Conservation (phyloP, 2,113 vertebrate genomes). For the Galemys pyrenaicus region DNA sequence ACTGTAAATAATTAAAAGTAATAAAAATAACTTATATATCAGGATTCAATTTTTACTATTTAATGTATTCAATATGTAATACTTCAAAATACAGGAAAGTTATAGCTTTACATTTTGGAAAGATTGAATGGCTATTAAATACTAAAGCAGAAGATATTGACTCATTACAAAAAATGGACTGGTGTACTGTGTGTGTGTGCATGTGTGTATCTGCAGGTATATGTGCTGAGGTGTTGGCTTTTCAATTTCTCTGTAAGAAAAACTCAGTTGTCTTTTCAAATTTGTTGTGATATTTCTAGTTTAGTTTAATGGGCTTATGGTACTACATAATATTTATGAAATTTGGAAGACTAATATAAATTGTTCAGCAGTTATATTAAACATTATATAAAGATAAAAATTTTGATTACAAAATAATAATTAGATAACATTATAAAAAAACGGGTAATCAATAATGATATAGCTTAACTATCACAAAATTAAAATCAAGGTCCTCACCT, state of each 20-base stretch:
- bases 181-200: rapidly evolving
- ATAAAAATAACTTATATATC: not conserved
- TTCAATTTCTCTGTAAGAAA: not conserved
- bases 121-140: not conserved
- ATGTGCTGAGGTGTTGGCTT: not conserved
- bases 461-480: not conserved
- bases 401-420: not conserved
- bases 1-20: not conserved
- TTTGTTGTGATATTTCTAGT: not conserved
- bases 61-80: not conserved
- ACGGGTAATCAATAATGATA: not conserved
- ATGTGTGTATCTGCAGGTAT: not conserved
- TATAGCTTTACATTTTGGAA: not conserved
- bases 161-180: not conserved
- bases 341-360: not conserved
- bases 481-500: not conserved
- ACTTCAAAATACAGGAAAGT: not conserved
- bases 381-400: not conserved
- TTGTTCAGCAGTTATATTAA: not conserved
- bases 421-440: not conserved
- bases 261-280: not conserved
- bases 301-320: not conserved
- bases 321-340: not conserved
- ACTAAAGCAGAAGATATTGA: not conserved
- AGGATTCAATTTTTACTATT: not conserved